phyloP scores from a whole-genome alignment of 2,797 vertebrate species.

The Danio jaintianensis region DNA sequence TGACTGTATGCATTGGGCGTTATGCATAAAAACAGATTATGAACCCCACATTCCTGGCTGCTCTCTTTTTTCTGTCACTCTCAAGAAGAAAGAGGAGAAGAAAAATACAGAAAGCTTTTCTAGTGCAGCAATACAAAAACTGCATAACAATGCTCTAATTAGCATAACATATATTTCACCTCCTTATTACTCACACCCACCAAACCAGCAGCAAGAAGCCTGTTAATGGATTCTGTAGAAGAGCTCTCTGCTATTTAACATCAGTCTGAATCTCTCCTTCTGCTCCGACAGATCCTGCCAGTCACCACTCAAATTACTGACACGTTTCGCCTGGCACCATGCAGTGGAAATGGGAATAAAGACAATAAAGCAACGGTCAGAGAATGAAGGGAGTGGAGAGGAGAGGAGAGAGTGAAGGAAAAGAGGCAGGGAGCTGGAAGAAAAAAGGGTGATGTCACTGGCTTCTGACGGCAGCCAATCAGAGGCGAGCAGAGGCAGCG shows the following conservation, averaged over 20 bases:
- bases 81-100: conserved; percentile 24
- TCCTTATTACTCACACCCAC: conserved; percentile 33
- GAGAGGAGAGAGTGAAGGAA: conserved; percentile 27
- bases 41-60: conserved; percentile 47
- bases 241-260: conserved; percentile 39
- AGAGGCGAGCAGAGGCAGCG: conserved; percentile 65
- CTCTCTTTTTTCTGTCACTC: conserved; percentile 44
- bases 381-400: conserved; percentile 68
- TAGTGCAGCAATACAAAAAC: conserved; percentile 42
- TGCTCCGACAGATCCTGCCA: conserved; percentile 40
- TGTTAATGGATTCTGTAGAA: conserved; percentile 22
- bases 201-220: conserved; percentile 4
- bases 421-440: conserved; percentile 36
- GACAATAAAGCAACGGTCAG: conserved; percentile 77
- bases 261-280: conserved; percentile 39
- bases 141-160: conserved; percentile 61
- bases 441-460: conserved; percentile 53
- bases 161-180: conserved; percentile 52
- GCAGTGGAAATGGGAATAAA: conserved; percentile 51
- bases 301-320: conserved; percentile 34
- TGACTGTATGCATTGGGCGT: background rate
- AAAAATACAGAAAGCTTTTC: conserved; percentile 28
- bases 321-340: conserved; percentile 48
- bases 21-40: no score
- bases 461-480: conserved; percentile 24